phyloP scores from a whole-genome alignment of 1,140 invertebrate genomes.

The Rhagoletis pomonella region DNA sequence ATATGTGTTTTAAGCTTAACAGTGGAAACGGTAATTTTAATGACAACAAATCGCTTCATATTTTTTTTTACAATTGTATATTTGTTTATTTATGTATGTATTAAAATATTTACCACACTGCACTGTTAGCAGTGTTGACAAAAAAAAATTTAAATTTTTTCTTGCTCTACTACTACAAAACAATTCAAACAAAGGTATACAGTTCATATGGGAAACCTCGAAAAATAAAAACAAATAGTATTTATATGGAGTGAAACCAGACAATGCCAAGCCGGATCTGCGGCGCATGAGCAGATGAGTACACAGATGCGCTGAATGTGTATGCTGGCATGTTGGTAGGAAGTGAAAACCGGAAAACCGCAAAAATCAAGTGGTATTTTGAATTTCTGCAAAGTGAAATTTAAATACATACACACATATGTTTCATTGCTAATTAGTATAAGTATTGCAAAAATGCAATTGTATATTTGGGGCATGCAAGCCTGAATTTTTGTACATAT shows the following conservation, averaged over 20 bases:
- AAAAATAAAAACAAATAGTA: neutral
- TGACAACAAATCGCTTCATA: neutral
- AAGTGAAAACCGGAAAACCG: slow-evolving; percentile 36
- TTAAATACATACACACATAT: neutral
- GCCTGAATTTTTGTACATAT: neutral
- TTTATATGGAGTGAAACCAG: neutral
- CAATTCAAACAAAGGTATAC: neutral
- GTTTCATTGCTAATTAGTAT: neutral
- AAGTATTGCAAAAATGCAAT: neutral
- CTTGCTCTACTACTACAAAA: neutral
- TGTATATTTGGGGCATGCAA: neutral
- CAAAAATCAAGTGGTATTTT: slow-evolving; percentile 3
- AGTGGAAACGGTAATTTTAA: neutral
- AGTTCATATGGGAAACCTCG: neutral
- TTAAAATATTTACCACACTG: neutral
- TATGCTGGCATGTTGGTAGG: neutral
- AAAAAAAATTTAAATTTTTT: neutral
- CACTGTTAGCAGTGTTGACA: neutral
- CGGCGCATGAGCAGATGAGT: neutral
- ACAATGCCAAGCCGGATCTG: slow-evolving; percentile 29
- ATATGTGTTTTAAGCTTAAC: too few relatives aligned
- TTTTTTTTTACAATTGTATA: too few relatives aligned
- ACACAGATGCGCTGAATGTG: neutral
- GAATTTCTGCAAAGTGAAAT: neutral
- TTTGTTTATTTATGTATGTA: too few relatives aligned